Conservation (phyloP, 2,113 vertebrate species). For the Vulpes vulpes region DNA sequence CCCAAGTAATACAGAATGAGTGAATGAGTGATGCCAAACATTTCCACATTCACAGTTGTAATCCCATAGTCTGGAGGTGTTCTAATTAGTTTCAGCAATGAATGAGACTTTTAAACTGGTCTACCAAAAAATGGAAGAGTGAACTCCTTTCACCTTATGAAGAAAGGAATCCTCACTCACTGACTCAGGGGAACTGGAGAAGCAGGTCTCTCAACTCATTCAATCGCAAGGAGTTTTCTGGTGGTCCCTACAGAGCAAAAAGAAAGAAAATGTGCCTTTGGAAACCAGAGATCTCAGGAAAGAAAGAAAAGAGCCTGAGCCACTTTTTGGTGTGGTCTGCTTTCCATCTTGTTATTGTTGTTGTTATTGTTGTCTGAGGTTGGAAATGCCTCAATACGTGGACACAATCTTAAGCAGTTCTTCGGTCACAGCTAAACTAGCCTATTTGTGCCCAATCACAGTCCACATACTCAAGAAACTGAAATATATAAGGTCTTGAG, state of each 20-base stretch:
- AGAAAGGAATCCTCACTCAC: slow-evolving; percentile 1
- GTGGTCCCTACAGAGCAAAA: slow-evolving; percentile 9
- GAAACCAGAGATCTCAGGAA: slow-evolving; percentile 30
- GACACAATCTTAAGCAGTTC: neutral
- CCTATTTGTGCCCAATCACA: neutral
- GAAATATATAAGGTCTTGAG: neutral
- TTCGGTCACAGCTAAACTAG: neutral
- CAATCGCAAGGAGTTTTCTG: slow-evolving; percentile 53
- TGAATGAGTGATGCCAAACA: neutral
- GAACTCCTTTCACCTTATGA: slow-evolving; percentile 48
- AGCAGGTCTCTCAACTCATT: slow-evolving; percentile 47
- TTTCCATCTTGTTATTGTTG: neutral
- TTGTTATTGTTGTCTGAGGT: neutral
- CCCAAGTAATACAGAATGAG: neutral
- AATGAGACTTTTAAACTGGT: slow-evolving; percentile 14
- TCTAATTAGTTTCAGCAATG: neutral
- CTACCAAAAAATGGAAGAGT: neutral
- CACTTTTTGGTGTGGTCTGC: neutral
- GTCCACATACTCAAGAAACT: neutral
- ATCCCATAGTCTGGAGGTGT: neutral
- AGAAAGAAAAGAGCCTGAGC: neutral
- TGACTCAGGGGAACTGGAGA: slow-evolving; percentile 41
- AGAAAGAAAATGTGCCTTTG: slow-evolving; percentile 50
- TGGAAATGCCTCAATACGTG: neutral
- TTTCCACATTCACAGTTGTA: neutral